These are phyloP conservation scores for Drosophila seclusa DNA, from an alignment of 2,888 invertebrate species.

Conservation along the genomic window DNA sequence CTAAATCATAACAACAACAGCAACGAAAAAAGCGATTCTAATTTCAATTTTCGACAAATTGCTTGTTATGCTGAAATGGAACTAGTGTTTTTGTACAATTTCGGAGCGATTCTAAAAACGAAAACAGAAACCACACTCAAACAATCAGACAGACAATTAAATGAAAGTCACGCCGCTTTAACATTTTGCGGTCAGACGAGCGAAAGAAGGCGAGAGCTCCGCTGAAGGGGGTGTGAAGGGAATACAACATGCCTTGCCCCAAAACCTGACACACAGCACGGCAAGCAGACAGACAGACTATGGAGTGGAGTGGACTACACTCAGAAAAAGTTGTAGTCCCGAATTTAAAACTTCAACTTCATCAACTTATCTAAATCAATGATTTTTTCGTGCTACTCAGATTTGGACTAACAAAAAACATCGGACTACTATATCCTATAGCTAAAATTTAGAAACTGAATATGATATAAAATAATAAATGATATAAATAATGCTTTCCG, in stretches of 20 bases:
- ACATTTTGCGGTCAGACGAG: conserved; percentile 67
- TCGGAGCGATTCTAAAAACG: conserved; percentile 50
- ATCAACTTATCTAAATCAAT: not conserved
- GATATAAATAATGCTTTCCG: not conserved
- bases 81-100: conserved; percentile 75
- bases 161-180: conserved; percentile 78
- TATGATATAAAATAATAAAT: not conserved
- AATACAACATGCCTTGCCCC: conserved; percentile 11
- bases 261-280: conserved; percentile 38
- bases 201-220: conserved; percentile 7
- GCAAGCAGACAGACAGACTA: conserved; percentile 13
- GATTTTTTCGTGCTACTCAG: not conserved
- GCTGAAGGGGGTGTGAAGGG: not conserved
- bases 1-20: conserved; percentile 34
- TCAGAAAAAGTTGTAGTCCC: not conserved
- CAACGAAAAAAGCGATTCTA: conserved; percentile 42
- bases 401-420: not conserved
- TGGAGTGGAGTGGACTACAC: not conserved
- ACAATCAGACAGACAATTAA: conserved; percentile 63
- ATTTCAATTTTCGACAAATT: conserved; percentile 67
- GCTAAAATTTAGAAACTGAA: not conserved
- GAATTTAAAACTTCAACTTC: not conserved
- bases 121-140: not conserved
- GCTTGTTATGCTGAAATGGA: conserved; percentile 66
- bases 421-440: not conserved